A percentile compares a stretch with the other conserved stretches of the same genome.
phyloP scores from a whole-genome alignment of 2,797 vertebrate species.

The Danio jaintianensis region DNA sequence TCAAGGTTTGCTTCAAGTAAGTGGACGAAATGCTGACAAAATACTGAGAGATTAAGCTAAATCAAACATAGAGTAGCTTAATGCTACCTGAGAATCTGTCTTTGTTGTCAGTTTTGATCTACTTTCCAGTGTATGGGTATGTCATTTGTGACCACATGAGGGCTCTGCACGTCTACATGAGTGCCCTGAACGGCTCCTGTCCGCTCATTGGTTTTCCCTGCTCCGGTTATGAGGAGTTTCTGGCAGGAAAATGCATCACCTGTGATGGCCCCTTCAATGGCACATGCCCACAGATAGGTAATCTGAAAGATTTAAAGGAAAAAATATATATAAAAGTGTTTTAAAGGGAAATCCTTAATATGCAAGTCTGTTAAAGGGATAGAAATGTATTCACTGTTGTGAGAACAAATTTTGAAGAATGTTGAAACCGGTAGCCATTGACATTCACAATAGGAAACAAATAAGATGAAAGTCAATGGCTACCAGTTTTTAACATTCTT shows the following conservation, averaged over 20 bases:
- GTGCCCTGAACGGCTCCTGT: slow-evolving; percentile 83
- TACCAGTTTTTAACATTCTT: too few relatives aligned
- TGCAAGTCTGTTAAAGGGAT: neutral
- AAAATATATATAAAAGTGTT: neutral
- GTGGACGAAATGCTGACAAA: slow-evolving; percentile 44
- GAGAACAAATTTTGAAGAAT: too few relatives aligned
- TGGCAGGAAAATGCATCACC: slow-evolving; percentile 82
- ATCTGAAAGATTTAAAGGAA: slow-evolving; percentile 41
- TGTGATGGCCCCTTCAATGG: slow-evolving; percentile 79
- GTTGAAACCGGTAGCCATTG: too few relatives aligned
- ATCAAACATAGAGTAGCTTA: neutral
- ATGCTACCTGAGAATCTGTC: slow-evolving; percentile 32
- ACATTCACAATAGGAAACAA: too few relatives aligned
- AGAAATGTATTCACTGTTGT: too few relatives aligned
- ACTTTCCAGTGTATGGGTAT: slow-evolving; percentile 86
- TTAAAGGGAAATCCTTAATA: neutral
- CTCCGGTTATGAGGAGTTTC: slow-evolving; percentile 83
- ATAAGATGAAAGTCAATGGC: too few relatives aligned
- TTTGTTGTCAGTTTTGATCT: slow-evolving; percentile 72
- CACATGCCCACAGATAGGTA: slow-evolving; percentile 91
- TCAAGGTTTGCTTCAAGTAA: slow-evolving; percentile 76
- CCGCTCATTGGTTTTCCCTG: slow-evolving; percentile 86
- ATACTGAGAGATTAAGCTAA: neutral
- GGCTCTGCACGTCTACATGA: slow-evolving; percentile 91
- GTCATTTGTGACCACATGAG: slow-evolving; percentile 98